A percentile compares a stretch with the other conserved stretches of the same genome.
Conservation (phyloP, 2,113 vertebrate genomes). For the Eleginops maclovinus region DNA sequence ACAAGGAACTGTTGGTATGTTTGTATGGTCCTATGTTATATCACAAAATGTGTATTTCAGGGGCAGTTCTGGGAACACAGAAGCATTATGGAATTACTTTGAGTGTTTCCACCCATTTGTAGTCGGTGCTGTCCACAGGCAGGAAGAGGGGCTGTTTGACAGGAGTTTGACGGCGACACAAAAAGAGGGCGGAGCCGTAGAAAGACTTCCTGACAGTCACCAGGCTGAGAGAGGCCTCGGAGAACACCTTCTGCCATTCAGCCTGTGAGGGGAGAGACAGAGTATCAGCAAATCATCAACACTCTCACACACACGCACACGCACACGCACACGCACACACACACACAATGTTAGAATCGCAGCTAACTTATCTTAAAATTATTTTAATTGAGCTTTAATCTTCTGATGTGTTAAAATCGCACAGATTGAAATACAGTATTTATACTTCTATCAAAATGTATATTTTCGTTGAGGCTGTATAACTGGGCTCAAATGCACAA, state of each 20-base stretch:
- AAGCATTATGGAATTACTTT: constrained; percentile 83
- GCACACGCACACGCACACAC: background rate
- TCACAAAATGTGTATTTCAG: background rate
- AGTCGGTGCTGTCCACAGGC: constrained; percentile 86
- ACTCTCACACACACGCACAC: background rate
- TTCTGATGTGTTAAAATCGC: background rate
- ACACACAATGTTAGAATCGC: background rate
- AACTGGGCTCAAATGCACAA: too few species aligned
- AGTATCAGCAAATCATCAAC: background rate
- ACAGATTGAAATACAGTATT: too few species aligned
- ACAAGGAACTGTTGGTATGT: background rate
- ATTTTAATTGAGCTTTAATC: background rate
- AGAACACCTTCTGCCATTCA: constrained; percentile 89
- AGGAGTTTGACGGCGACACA: constrained; percentile 82
- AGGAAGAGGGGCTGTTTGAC: constrained; percentile 82
- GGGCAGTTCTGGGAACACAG: background rate
- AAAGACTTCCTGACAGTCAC: constrained; percentile 89
- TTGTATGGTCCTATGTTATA: too few species aligned
- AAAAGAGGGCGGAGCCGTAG: constrained; percentile 91
- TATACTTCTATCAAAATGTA: too few species aligned
- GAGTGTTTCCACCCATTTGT: constrained; percentile 91
- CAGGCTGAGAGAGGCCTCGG: constrained; percentile 79
- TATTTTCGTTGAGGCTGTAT: too few species aligned
- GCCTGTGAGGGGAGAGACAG: constrained; percentile 75
- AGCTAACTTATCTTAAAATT: background rate